Evolutionary conservation across 2,113 vertebrate genomes (phyloP).

Genomic region (Zosterops pallidus): DNA sequence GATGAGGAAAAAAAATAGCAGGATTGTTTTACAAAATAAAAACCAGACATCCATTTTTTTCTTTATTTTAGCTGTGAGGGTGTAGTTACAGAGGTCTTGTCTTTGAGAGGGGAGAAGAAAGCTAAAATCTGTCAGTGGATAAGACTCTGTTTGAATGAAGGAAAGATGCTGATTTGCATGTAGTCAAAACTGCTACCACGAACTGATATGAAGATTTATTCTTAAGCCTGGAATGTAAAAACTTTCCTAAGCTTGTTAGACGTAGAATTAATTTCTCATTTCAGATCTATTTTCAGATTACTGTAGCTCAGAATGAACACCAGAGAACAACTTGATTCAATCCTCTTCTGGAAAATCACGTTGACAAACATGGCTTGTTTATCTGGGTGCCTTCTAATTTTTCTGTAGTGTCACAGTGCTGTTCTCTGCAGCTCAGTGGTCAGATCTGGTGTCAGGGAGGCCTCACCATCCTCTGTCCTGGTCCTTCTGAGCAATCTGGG

Average conservation of each 20-base stretch:
- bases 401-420: not conserved
- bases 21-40: not conserved
- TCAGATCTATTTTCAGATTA: not conserved
- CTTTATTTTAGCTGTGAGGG: not conserved
- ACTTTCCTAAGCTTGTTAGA: not conserved
- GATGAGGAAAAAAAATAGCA: not conserved
- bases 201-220: not conserved
- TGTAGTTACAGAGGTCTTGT: not conserved
- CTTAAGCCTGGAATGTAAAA: not conserved
- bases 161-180: not conserved
- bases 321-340: not conserved
- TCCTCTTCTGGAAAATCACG: not conserved
- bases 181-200: not conserved
- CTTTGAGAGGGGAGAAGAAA: not conserved
- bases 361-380: not conserved
- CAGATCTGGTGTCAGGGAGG: not conserved
- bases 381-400: not conserved
- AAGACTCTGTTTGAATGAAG: not conserved
- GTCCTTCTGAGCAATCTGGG: too few relatives aligned
- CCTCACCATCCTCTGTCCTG: not conserved
- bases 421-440: not conserved
- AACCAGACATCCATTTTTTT: not conserved
- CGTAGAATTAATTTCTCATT: not conserved
- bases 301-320: not conserved
- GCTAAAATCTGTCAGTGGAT: not conserved